phyloP scores from a whole-genome alignment of 64 coral and sea anemone species.

The Montipora capricornis region DNA sequence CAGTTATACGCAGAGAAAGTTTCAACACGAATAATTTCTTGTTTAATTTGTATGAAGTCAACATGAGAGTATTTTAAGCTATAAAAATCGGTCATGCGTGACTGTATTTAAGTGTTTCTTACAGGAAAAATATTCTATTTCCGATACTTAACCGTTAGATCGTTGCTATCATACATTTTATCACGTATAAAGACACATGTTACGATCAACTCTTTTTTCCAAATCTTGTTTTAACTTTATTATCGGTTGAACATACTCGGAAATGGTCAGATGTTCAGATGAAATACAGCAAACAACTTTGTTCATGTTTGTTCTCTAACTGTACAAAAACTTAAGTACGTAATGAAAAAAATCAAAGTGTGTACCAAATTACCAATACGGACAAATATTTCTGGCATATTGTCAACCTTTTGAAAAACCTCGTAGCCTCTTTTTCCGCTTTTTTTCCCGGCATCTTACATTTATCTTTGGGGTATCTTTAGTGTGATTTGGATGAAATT shows the following conservation, averaged over 20 bases:
- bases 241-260: not conserved
- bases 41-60: conserved; percentile 29
- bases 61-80: conserved; percentile 8
- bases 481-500: not conserved
- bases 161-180: not conserved
- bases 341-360: no score
- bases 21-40: conserved; percentile 5
- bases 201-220: no score
- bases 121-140: not conserved
- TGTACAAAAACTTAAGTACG: no score
- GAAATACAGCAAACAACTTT: no score
- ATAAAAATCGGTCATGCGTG: not conserved
- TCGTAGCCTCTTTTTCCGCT: not conserved
- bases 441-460: no score
- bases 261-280: not conserved
- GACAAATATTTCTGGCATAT: not conserved
- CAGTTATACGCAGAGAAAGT: not conserved
- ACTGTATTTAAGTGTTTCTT: not conserved
- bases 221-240: not conserved
- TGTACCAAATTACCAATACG: no score
- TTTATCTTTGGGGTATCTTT: not conserved
- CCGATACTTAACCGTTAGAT: not conserved
- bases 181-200: not conserved
- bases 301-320: no score
- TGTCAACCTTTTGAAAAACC: not conserved